A percentile compares a stretch with the other conserved stretches of the same genome.
phyloP scores from a whole-genome alignment of 2,888 invertebrate species.

The Agriopis aurantiaria region DNA sequence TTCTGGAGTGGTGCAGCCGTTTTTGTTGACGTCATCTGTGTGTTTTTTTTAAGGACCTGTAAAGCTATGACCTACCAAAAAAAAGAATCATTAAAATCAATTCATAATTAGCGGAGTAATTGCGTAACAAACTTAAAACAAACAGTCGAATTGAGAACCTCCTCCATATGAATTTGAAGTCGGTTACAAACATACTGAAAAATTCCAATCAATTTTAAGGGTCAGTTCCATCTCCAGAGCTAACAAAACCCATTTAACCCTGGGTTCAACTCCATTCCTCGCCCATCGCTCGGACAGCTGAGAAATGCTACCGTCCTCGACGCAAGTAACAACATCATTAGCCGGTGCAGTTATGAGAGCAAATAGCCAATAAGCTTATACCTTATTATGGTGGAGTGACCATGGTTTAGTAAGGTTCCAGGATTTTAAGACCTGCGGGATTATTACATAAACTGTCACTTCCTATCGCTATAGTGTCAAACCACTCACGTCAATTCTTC shows the following conservation, averaged over 20 bases:
- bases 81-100: no score
- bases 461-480: no score
- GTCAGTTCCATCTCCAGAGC: background rate
- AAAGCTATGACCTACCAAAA: no score
- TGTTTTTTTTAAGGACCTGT: no score
- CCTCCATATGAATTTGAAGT: no score
- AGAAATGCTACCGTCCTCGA: conserved; percentile 73
- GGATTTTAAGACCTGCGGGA: background rate
- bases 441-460: no score
- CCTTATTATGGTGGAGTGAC: conserved; percentile 53
- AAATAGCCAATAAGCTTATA: conserved; percentile 75
- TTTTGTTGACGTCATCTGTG: no score
- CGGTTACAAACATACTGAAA: background rate
- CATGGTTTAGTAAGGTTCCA: conserved; percentile 7
- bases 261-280: conserved; percentile 39
- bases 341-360: conserved; percentile 63
- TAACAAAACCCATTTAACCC: conserved; percentile 39
- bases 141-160: no score
- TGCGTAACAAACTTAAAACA: no score
- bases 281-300: conserved; percentile 59
- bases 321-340: conserved; percentile 74
- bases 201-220: background rate
- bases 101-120: no score
- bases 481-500: no score
- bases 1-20: no score